Base-by-base conservation (phyloP, 2,113 vertebrate genomes). In the Microtus montanus region DNA sequence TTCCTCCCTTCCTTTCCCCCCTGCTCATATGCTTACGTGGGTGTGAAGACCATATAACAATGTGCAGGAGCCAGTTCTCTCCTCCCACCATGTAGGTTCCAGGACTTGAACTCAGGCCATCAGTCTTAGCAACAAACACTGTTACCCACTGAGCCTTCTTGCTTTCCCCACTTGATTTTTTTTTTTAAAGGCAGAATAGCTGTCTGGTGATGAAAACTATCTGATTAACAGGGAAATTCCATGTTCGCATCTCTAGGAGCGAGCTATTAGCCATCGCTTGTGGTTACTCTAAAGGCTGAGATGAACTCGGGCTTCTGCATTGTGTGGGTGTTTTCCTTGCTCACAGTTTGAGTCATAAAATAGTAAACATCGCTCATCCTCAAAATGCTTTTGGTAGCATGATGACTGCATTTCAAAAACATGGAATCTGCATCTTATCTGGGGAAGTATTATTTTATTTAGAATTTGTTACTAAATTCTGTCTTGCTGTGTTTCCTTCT, bases 361-460 rank as follows among this genome's bases (percentile, higher is more conserved):
- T 88, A 30, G 84, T 80, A 93, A 96, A 79, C 38, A 75, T 89
- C 19, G 77, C 44, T 92, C 91, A 64, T 87, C 96, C 92, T 95
- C 88, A 93, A 90, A 96, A 77, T 47, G 61, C 38, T 96, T 93
- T 90, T 85, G 82, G 93, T 93, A 90, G 61, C 93, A 41, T 41
- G 41, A 41, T 95, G 94, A 87, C 90, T 79, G 77, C 71, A 33
- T 92, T 94, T 96, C 82, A 85, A 86, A 58, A 94, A 90, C 95
- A 87, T 54, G 66, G 71, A 52, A 68, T 74, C 70, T 70, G 61
- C 90, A 52, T 49, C 87, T 94, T 96, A 94, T 93, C 75, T 77
- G 87, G 87, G 82, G 66, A 96, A 94, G 85, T 93, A 93, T 75
- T 96, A 94, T 94, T 96, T 93, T 96, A 70, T 73, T 92, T 88